phyloP scores from a whole-genome alignment of 2,888 invertebrate genomes.

The Machimus rusticus region DNA sequence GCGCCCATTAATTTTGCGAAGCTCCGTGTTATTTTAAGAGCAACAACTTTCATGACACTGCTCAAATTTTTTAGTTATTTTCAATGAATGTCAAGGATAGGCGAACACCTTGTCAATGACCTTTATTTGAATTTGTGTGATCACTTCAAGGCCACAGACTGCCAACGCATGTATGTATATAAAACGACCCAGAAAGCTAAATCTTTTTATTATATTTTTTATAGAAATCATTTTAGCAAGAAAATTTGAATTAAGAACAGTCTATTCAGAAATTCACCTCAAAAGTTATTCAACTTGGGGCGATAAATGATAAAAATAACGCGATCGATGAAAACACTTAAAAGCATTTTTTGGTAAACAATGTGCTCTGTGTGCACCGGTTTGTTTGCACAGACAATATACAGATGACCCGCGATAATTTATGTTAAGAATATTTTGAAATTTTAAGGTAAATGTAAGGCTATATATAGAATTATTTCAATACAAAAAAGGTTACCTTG shows the following conservation, averaged over 20 bases:
- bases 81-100: constrained; percentile 26
- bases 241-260: neutral
- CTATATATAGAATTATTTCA: neutral
- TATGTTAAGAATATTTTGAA: neutral
- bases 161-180: neutral
- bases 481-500: neutral
- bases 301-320: neutral
- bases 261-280: neutral
- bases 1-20: neutral
- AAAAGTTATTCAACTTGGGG: neutral
- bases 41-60: neutral
- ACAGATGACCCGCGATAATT: neutral
- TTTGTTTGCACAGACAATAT: neutral
- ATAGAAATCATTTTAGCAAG: neutral
- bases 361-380: neutral
- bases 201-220: neutral
- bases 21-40: neutral
- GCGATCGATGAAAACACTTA: neutral
- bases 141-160: neutral
- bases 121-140: neutral
- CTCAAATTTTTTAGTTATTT: constrained; percentile 1
- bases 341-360: neutral
- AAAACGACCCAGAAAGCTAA: neutral
- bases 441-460: neutral
- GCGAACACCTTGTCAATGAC: constrained; percentile 1